A percentile compares a stretch with the other conserved stretches of the same genome.
Conservation (phyloP, 92 coral and sea anemone genomes). For the Epizoanthus scotinus region DNA sequence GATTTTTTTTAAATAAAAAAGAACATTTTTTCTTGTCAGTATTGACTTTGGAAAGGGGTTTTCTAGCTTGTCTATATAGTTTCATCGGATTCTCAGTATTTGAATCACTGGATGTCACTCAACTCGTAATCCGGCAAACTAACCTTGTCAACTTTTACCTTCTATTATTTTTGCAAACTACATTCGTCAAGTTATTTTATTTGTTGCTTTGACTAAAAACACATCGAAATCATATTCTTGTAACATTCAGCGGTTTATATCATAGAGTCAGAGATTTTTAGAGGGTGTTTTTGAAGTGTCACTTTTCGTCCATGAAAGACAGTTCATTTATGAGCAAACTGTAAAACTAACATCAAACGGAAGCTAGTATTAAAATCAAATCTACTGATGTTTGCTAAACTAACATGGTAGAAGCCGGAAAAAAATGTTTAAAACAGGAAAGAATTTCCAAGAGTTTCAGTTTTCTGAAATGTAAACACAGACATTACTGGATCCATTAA, state of each 20-base stretch:
- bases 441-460: background rate
- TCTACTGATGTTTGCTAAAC: background rate
- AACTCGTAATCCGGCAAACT: background rate
- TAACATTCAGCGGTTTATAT: background rate
- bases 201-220: background rate
- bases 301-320: background rate
- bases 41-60: too few species aligned
- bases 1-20: too few species aligned
- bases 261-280: background rate
- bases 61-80: too few species aligned
- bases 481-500: background rate
- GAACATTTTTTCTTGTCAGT: too few species aligned
- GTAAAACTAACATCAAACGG: background rate
- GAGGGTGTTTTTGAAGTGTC: background rate
- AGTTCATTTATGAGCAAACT: background rate
- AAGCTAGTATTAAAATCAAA: background rate
- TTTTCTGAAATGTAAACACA: conserved; percentile 1
- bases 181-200: background rate
- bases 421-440: background rate
- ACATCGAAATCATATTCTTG: background rate
- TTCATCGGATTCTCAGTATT: too few species aligned
- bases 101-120: too few species aligned
- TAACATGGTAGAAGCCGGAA: background rate
- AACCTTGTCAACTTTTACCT: background rate
- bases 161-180: background rate